Base-by-base conservation (phyloP, 2,888 invertebrate genomes). In the Ferrisia virgata region DNA sequence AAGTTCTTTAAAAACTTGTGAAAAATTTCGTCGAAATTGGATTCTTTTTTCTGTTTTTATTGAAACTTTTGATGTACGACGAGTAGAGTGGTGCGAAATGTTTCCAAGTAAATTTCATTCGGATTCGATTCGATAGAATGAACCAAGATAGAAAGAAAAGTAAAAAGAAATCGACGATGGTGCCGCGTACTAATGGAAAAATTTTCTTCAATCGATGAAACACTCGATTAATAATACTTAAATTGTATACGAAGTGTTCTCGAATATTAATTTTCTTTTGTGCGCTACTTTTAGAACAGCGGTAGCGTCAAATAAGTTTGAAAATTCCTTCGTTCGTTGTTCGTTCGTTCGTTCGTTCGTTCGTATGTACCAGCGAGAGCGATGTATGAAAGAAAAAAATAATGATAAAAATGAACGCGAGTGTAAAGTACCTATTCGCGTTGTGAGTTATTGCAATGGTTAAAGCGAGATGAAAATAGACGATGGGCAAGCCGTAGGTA, bases 291-390 rank as follows among this genome's bases (percentile, higher is more conserved):
- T 28, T 28, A 28, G 3, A 64, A 2, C 58, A 25, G 39, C 39
- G n/a, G n/a, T n/a, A n/a, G 58, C 58, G 58, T 64, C 58, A 64
- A 53, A 64, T 64, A 64, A 64, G 58, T 64, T 64, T 64, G 58
- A 64, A 28, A 64, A 28, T 64, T 64, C 43, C 2, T 43, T 13
- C 8, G 5, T 8, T 36, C 4, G 36, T 36, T 36, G 36, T n/a
- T 47, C 47, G 47, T n/a, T n/a, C n/a, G n/a, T n/a, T n/a, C n/a
- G n/a, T n/a, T n/a, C n/a, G n/a, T n/a, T n/a, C n/a, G n/a, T n/a
- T n/a, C n/a, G n/a, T n/a, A n/a, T n/a, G n/a, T n/a, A n/a, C n/a
- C n/a, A n/a, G n/a, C n/a, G n/a, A n/a, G n/a, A n/a, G 47, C 9
- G 18, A 47, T 47, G 58, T 64, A 64, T 13, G 25, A 25, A 28